phyloP scores from a whole-genome alignment of 2,113 vertebrate genomes.

The Hystrix cristata region DNA sequence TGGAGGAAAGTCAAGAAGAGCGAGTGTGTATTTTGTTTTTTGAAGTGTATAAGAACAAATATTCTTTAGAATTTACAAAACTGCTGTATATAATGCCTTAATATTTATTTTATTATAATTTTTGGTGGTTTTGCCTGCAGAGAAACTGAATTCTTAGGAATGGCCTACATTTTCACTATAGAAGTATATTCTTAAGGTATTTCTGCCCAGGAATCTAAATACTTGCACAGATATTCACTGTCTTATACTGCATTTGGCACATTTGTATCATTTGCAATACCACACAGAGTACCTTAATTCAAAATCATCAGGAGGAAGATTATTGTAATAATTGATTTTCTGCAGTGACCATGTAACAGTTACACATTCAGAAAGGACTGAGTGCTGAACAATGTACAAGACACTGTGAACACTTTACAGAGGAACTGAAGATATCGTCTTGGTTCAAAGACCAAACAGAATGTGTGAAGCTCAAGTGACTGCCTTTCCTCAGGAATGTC shows the following conservation, averaged over 20 bases:
- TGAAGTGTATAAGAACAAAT: not conserved
- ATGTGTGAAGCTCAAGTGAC: not conserved
- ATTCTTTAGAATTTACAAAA: not conserved
- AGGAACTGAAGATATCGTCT: constrained; percentile 4
- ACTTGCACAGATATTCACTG: not conserved
- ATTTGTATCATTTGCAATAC: not conserved
- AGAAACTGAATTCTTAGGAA: not conserved
- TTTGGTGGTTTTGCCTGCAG: not conserved
- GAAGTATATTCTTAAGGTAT: not conserved
- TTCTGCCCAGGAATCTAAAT: constrained; percentile 4
- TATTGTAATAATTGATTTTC: constrained; percentile 49
- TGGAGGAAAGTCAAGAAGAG: not conserved
- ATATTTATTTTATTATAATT: not conserved
- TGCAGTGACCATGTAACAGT: not conserved
- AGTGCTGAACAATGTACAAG: not conserved
- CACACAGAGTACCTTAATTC: not conserved
- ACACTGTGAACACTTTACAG: not conserved
- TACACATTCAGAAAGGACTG: not conserved
- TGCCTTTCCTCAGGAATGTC: constrained; percentile 49
- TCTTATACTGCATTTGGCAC: not conserved
- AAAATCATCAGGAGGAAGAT: constrained; percentile 25
- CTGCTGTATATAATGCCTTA: not conserved
- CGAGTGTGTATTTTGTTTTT: not conserved
- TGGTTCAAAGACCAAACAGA: not conserved
- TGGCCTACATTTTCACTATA: not conserved